phyloP scores from a whole-genome alignment of 2,888 invertebrate species.

The Neoascia interrupta region DNA sequence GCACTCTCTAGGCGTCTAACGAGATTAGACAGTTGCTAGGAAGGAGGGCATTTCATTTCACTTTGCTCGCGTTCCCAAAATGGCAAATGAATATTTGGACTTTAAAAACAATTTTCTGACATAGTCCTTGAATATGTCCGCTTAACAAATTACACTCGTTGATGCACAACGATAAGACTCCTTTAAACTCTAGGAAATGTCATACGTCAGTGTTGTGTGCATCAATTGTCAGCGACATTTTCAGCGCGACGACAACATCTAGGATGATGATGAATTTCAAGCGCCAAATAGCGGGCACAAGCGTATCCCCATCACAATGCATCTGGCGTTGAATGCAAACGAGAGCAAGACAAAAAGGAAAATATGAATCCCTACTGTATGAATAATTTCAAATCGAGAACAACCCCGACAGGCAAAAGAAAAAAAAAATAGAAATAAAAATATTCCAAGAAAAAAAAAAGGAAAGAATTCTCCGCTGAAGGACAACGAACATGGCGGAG shows the following conservation, averaged over 20 bases:
- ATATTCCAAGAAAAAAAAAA: slow-evolving; percentile 17
- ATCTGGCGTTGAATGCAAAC: slow-evolving; percentile 62
- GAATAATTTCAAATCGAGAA: slow-evolving; percentile 65
- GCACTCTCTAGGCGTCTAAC: too few relatives aligned
- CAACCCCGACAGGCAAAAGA: slow-evolving; percentile 57
- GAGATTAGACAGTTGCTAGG: too few relatives aligned
- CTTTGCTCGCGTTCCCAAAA: too few relatives aligned
- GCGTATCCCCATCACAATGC: slow-evolving; percentile 44
- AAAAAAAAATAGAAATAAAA: slow-evolving; percentile 27
- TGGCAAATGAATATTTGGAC: too few relatives aligned
- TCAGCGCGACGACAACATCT: slow-evolving; percentile 16
- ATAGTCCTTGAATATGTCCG: too few relatives aligned
- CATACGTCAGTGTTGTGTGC: too few relatives aligned
- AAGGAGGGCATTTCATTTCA: too few relatives aligned
- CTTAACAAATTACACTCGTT: too few relatives aligned
- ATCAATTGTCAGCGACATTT: too few relatives aligned
- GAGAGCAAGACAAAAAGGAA: slow-evolving; percentile 27
- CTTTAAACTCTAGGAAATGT: too few relatives aligned
- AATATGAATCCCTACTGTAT: slow-evolving; percentile 36
- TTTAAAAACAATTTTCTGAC: too few relatives aligned
- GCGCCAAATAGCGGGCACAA: slow-evolving; percentile 19
- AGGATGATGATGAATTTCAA: slow-evolving; percentile 60
- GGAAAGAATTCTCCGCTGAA: slow-evolving; percentile 54
- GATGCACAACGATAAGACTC: too few relatives aligned
- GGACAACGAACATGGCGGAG: slow-evolving; percentile 64